Evolutionary conservation across 1,140 invertebrate genomes (phyloP), one percentile per base, ranked within the genome.

Genomic region (Drosophila repletoides): DNA sequence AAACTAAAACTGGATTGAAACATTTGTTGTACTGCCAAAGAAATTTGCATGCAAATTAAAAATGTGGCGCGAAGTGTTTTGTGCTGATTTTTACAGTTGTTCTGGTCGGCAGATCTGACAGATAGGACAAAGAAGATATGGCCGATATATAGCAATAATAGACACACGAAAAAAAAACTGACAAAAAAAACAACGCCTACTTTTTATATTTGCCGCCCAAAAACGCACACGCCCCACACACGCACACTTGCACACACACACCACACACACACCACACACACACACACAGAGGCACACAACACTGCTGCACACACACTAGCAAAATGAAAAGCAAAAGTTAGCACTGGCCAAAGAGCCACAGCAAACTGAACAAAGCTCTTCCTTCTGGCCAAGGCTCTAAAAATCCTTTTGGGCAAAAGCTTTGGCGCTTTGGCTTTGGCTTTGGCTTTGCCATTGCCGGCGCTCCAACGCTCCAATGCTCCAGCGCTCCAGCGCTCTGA

Each of bases 341-440:
- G 68, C 74, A 60, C n/a, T n/a, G 70, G 38, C 59, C 80, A 83
- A 86, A 68, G 80, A 60, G 80, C 75, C 40, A 69, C 60, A 77
- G 72, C 70, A 45, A 79, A 84, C 80, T 86, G 74, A 86, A 66
- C 79, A 84, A 84, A 84, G 79, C 79, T n/a, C n/a, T 84, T 67
- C 61, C 71, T 58, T 64, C 22, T n/a, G n/a, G n/a, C n/a, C n/a
- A n/a, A 31, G 21, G 43, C 55, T 52, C 55, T 48, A 48, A 67
- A 76, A 38, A 60, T 80, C 67, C 60, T 75, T 34, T 45, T 28
- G 21, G 14, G 14, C 22, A 56, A 81, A 83, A 84, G 76, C 76
- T 80, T 58, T 52, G 15, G 10, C 36, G 43, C 31, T 61, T 10
- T 43, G n/a, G 5, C 41, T 43, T 10, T 6, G 26, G 43, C 28